phyloP scores from a whole-genome alignment of 2,113 vertebrate genomes.

The Tursiops truncatus region DNA sequence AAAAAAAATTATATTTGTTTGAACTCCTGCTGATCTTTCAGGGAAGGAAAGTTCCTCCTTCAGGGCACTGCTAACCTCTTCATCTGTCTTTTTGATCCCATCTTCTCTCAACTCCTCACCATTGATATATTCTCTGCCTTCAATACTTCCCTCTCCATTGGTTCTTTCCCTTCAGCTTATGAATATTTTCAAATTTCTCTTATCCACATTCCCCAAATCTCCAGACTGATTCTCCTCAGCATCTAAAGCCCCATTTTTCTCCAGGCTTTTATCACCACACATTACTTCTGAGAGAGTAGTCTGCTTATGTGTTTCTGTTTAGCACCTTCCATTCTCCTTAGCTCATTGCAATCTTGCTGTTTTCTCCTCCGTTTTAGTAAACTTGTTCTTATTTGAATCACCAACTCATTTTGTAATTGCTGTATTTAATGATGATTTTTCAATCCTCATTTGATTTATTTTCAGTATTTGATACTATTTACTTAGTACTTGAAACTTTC shows the following conservation, averaged over 20 bases:
- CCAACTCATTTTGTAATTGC: background rate
- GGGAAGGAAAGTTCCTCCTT: background rate
- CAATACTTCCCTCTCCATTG: background rate
- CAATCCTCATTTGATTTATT: background rate
- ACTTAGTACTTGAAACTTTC: background rate
- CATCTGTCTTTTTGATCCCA: background rate
- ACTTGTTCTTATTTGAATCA: background rate
- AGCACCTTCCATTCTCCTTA: background rate
- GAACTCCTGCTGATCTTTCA: background rate
- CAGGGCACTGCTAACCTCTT: background rate
- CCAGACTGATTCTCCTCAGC: background rate
- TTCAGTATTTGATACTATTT: background rate
- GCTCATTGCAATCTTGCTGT: background rate
- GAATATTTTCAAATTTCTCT: background rate
- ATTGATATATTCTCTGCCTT: background rate
- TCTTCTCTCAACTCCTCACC: background rate
- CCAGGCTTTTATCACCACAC: background rate
- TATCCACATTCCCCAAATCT: background rate
- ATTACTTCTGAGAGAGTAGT: background rate
- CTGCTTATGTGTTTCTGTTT: background rate
- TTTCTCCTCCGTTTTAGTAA: background rate
- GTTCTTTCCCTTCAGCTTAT: background rate
- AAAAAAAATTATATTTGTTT: background rate
- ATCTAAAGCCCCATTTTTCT: background rate
- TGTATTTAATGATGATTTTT: background rate